These are phyloP conservation scores for Remorina albescens DNA, from an alignment of 2,797 vertebrate species.

Conservation along the genomic window DNA sequence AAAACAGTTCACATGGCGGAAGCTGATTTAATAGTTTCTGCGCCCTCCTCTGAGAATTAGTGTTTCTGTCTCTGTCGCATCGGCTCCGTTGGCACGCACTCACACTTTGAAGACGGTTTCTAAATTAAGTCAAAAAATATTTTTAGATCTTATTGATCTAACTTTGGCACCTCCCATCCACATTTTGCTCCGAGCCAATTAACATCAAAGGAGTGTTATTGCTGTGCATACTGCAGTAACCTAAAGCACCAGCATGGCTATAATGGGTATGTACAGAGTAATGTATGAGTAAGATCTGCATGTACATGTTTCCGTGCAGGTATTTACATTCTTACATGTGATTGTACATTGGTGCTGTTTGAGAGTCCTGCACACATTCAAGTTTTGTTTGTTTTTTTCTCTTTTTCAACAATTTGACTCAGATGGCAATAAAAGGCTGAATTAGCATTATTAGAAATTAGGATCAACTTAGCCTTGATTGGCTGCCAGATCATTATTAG, in stretches of 20 bases:
- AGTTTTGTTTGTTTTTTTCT: background rate
- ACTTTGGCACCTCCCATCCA: constrained; percentile 31
- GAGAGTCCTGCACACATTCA: background rate
- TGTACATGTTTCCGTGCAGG: background rate
- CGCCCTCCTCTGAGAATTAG: background rate
- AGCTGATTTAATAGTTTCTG: constrained; percentile 7
- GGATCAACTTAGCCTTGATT: constrained; percentile 60
- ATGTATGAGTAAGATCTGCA: background rate
- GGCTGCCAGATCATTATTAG: constrained; percentile 61
- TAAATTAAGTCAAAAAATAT: constrained; percentile 36
- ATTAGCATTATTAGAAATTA: constrained; percentile 65
- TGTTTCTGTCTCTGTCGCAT: constrained; percentile 15
- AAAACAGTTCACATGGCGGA: constrained; percentile 2
- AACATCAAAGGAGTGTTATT: constrained; percentile 49
- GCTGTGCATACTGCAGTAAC: constrained; percentile 14
- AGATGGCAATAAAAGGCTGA: constrained; percentile 59
- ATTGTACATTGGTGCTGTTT: background rate
- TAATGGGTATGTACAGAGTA: background rate
- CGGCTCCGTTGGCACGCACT: background rate
- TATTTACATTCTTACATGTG: constrained; percentile 5
- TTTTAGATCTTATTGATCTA: constrained; percentile 52
- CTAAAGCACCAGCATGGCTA: constrained; percentile 27
- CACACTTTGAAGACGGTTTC: constrained; percentile 11
- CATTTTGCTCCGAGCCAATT: constrained; percentile 48
- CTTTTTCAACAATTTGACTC: constrained; percentile 34